Evolutionary conservation across 1,140 invertebrate species (phyloP).

Genomic region (Diuraphis noxia): DNA sequence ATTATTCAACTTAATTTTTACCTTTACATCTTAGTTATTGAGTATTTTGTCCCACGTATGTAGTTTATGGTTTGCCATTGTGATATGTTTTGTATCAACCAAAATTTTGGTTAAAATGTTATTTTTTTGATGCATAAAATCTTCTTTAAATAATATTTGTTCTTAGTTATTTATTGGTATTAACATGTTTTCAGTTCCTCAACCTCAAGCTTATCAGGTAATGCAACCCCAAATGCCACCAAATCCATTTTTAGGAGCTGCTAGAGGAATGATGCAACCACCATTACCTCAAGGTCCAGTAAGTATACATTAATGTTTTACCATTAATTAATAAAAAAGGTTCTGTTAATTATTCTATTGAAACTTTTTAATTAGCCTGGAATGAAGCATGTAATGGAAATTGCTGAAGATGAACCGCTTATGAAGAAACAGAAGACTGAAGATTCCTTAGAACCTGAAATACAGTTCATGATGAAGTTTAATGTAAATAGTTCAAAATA

Average conservation of each 20-base stretch:
- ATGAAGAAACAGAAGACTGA: conserved; percentile 89
- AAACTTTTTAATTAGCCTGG: conserved; percentile 53
- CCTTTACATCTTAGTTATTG: no score
- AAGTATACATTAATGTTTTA: conserved; percentile 2
- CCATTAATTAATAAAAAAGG: neutral
- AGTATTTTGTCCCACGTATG: no score
- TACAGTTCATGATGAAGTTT: conserved; percentile 75
- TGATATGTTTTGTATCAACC: neutral
- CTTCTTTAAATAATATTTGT: neutral
- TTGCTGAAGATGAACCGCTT: conserved; percentile 79
- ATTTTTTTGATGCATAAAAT: neutral
- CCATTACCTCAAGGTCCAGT: conserved; percentile 31
- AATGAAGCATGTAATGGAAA: conserved; percentile 57
- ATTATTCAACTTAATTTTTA: no score
- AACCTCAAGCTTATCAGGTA: conserved; percentile 41
- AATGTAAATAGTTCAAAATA: conserved; percentile 50
- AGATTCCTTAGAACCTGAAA: conserved; percentile 88
- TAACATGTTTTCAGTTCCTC: conserved; percentile 27
- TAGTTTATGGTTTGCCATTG: neutral
- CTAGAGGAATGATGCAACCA: conserved; percentile 49
- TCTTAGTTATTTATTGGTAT: neutral
- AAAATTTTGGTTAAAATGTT: neutral
- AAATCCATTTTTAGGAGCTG: conserved; percentile 50
- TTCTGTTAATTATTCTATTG: neutral
- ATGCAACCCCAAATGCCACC: conserved; percentile 48